These are phyloP conservation scores for Xestia c-nigrum DNA, from an alignment of 2,888 invertebrate species.

Conservation along the genomic window DNA sequence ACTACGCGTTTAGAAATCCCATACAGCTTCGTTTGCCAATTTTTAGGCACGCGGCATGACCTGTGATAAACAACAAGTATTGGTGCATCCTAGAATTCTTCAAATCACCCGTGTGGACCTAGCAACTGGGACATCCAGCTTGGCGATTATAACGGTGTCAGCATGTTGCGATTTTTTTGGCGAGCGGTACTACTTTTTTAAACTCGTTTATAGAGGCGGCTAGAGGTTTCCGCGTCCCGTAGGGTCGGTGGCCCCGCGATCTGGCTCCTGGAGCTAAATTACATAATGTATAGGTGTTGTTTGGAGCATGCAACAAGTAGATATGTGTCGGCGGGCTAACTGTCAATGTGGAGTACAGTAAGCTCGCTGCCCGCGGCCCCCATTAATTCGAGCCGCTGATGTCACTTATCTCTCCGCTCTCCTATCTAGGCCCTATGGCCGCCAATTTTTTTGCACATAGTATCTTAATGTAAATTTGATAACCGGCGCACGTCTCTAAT, in stretches of 20 bases:
- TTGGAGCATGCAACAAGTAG: conserved; percentile 90
- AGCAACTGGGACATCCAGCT: conserved; percentile 90
- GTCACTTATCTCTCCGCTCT: conserved; percentile 90
- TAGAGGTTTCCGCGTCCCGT: conserved; percentile 91
- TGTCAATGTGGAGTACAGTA: conserved; percentile 91
- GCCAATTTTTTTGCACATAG: conserved; percentile 89
- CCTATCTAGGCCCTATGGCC: conserved; percentile 90
- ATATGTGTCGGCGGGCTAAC: conserved; percentile 90
- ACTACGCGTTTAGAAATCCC: conserved; percentile 90
- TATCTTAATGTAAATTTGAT: conserved; percentile 87
- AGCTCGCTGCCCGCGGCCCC: conserved; percentile 90
- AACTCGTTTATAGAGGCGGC: conserved; percentile 91
- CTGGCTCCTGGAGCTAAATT: conserved; percentile 90
- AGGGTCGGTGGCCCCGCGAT: conserved; percentile 90
- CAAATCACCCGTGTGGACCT: conserved; percentile 85
- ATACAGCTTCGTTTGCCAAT: conserved; percentile 83
- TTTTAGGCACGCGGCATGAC: conserved; percentile 85
- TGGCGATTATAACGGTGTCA: conserved; percentile 91
- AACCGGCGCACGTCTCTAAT: conserved; percentile 85
- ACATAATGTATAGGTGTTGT: conserved; percentile 90
- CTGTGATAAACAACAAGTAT: conserved; percentile 85
- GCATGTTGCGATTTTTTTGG: conserved; percentile 91
- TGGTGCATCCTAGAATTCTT: conserved; percentile 87
- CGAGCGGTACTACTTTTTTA: conserved; percentile 91
- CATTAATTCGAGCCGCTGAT: conserved; percentile 90